These are phyloP conservation scores for Erethizon dorsatum DNA, from an alignment of 2,797 vertebrate species.

Conservation along the genomic window DNA sequence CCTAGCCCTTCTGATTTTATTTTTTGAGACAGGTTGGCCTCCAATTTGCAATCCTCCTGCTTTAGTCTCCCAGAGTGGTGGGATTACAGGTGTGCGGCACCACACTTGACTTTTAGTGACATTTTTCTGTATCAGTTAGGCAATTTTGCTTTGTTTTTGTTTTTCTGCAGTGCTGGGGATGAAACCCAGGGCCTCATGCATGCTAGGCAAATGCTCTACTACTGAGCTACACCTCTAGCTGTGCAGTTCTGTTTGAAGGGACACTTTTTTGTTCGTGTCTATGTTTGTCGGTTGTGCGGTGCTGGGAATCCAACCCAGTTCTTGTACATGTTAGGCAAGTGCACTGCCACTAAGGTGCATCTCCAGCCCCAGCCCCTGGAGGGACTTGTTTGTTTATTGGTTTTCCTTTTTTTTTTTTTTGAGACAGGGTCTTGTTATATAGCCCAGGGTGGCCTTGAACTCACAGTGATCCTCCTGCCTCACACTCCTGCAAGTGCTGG, in stretches of 20 bases:
- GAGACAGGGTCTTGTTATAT: background rate
- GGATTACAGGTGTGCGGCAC: background rate
- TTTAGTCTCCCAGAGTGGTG: background rate
- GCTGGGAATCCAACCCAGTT: background rate
- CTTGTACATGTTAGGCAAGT: background rate
- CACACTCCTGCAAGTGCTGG: background rate
- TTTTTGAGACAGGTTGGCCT: background rate
- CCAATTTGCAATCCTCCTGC: background rate
- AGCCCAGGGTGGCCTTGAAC: background rate
- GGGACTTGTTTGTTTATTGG: background rate
- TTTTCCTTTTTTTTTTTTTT: background rate
- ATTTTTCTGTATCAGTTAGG: background rate
- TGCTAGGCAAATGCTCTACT: background rate
- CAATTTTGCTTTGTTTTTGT: background rate
- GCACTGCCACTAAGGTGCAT: background rate
- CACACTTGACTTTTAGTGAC: background rate
- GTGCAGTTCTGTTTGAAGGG: background rate
- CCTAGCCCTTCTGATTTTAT: background rate
- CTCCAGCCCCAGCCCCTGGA: background rate
- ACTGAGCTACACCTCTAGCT: background rate
- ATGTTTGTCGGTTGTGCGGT: background rate
- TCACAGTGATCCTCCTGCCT: background rate
- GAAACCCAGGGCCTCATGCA: background rate
- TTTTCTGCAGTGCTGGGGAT: background rate
- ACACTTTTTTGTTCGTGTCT: background rate